Percentiles rank a stretch among this genome's conserved stretches.
Conservation (phyloP, 2,797 vertebrate species). For the Dipus sagitta region DNA sequence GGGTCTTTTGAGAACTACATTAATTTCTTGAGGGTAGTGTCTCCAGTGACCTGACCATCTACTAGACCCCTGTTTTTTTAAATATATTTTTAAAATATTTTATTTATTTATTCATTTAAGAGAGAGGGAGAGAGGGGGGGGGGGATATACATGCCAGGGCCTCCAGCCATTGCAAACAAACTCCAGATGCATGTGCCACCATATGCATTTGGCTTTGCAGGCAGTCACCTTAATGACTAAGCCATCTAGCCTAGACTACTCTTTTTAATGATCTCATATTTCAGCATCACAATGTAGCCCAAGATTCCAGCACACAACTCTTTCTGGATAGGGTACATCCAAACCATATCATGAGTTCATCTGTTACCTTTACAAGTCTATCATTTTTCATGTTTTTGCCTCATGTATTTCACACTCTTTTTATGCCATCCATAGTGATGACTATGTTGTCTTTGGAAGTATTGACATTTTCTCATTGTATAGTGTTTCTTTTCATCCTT, state of each 20-base stretch:
- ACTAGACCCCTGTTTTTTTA: background rate
- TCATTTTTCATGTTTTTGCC: background rate
- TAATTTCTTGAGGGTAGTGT: background rate
- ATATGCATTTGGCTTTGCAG: no score
- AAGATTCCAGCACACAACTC: background rate
- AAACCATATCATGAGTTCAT: background rate
- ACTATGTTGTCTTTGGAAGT: background rate
- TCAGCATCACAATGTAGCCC: background rate
- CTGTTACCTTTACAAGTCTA: background rate
- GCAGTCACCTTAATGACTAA: background rate
- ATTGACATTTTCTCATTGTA: background rate
- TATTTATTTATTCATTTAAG: no score
- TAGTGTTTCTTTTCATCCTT: background rate
- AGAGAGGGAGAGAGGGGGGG: no score
- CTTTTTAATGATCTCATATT: background rate
- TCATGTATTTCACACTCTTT: background rate
- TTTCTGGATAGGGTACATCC: background rate
- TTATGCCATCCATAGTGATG: background rate
- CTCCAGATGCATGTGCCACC: no score
- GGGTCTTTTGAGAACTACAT: background rate
- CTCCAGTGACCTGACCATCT: background rate
- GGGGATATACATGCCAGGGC: no score
- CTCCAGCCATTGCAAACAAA: no score
- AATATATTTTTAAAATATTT: no score
- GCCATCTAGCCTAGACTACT: no score